Percentiles rank a stretch among this genome's conserved stretches.
Evolutionary conservation across 2,888 invertebrate genomes (phyloP).

Genomic region (Thysanoteuthis rhombus): DNA sequence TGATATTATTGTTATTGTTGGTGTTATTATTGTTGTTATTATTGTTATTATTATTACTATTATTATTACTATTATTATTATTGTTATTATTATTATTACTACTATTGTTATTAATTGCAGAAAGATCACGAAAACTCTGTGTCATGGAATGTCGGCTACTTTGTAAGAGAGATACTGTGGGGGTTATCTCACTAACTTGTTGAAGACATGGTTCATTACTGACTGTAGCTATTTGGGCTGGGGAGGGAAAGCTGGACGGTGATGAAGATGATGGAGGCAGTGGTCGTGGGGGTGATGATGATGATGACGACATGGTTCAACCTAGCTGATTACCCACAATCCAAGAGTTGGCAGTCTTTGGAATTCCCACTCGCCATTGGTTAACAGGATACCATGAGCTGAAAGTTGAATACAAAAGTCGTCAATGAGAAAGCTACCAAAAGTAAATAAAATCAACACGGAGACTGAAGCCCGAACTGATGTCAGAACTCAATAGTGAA

Average conservation of each 20-base stretch:
- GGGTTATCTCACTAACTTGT: constrained; percentile 1
- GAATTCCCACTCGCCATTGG: constrained; percentile 22
- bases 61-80: neutral
- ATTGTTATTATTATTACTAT: neutral
- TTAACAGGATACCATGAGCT: constrained; percentile 29
- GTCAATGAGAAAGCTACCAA: neutral
- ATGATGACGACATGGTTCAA: constrained; percentile 27
- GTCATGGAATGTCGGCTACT: neutral
- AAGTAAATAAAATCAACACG: neutral
- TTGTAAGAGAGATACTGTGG: constrained; percentile 19
- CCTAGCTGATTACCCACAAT: constrained; percentile 29
- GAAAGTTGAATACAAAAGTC: constrained; percentile 18
- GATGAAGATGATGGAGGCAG: constrained; percentile 27
- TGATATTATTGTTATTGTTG: constrained; percentile 14
- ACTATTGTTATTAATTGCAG: neutral
- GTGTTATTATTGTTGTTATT: neutral
- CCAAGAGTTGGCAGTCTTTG: constrained; percentile 23
- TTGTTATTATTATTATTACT: neutral
- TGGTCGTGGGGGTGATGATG: constrained; percentile 21
- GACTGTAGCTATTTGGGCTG: constrained; percentile 1
- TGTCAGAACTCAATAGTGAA: neutral
- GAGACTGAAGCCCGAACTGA: neutral
- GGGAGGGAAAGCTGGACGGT: constrained; percentile 23
- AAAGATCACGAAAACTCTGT: constrained; percentile 14
- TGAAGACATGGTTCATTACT: constrained; percentile 1